A percentile compares a stretch with the other conserved stretches of the same genome.
Conservation (phyloP, 2,113 vertebrate species). For the Ranitomeya imitator region DNA sequence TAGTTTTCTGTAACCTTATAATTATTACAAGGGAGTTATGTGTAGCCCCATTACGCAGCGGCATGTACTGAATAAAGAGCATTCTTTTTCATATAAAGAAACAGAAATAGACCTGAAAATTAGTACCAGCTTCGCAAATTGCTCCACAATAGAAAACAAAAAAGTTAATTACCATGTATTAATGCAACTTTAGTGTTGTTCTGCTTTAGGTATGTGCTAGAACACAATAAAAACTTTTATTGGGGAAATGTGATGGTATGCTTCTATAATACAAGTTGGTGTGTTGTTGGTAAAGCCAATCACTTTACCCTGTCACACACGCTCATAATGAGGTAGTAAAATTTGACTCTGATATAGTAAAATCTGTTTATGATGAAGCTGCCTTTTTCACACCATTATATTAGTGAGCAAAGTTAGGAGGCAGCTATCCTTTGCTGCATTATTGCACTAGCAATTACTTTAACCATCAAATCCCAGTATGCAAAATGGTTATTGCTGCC, state of each 20-base stretch:
- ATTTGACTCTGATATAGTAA: slow-evolving; percentile 84
- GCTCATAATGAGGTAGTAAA: slow-evolving; percentile 80
- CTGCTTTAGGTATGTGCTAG: slow-evolving; percentile 69
- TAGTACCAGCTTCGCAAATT: slow-evolving; percentile 75
- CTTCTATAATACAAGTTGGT: slow-evolving; percentile 64
- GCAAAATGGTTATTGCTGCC: neutral
- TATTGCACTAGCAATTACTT: slow-evolving; percentile 1
- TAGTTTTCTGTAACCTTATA: neutral
- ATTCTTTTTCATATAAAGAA: neutral
- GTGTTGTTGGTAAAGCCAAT: slow-evolving; percentile 69
- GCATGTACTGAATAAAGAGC: neutral
- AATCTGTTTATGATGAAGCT: slow-evolving; percentile 75
- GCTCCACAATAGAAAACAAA: slow-evolving; percentile 69
- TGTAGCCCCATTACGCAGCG: neutral
- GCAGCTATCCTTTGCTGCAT: slow-evolving; percentile 9
- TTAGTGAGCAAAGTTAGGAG: slow-evolving; percentile 31
- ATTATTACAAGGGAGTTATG: neutral
- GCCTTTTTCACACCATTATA: slow-evolving; percentile 56
- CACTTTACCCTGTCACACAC: slow-evolving; percentile 69
- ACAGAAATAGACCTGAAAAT: slow-evolving; percentile 38
- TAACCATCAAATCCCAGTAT: neutral
- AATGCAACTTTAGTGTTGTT: slow-evolving; percentile 75
- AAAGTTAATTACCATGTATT: slow-evolving; percentile 80
- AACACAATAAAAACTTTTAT: slow-evolving; percentile 81
- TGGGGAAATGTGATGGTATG: slow-evolving; percentile 74